phyloP scores from a whole-genome alignment of 2,888 invertebrate species.

The Erynnis tages region DNA sequence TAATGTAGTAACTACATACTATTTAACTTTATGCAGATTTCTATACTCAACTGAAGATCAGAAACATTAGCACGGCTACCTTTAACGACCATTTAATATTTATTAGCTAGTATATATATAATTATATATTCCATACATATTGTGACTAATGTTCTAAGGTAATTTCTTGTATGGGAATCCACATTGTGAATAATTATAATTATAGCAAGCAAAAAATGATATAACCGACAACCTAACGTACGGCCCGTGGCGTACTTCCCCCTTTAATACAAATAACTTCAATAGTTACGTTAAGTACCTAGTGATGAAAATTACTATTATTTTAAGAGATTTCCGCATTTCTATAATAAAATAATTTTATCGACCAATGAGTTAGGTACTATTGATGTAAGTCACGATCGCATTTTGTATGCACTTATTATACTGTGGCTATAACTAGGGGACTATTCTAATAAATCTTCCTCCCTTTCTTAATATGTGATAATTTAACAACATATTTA shows the following conservation, averaged over 20 bases:
- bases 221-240: constrained; percentile 11
- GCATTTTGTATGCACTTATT: too few species aligned
- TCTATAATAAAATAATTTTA: not conserved
- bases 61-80: not conserved
- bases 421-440: not conserved
- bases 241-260: constrained; percentile 5
- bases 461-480: constrained; percentile 6
- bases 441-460: constrained; percentile 15
- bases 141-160: constrained; percentile 25
- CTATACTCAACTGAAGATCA: not conserved
- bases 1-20: too few species aligned
- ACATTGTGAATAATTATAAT: constrained; percentile 26
- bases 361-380: too few species aligned
- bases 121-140: constrained; percentile 18
- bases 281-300: not conserved
- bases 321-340: not conserved
- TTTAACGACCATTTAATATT: constrained; percentile 22
- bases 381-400: not conserved
- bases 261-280: constrained; percentile 14
- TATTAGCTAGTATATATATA: constrained; percentile 12
- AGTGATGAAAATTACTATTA: not conserved
- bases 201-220: constrained; percentile 18
- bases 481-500: not conserved
- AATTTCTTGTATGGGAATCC: constrained; percentile 27
- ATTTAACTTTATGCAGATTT: not conserved